Percentiles rank a stretch among this genome's conserved stretches.
phyloP scores from a whole-genome alignment of 1,140 invertebrate genomes.

The Bombus superbus region DNA sequence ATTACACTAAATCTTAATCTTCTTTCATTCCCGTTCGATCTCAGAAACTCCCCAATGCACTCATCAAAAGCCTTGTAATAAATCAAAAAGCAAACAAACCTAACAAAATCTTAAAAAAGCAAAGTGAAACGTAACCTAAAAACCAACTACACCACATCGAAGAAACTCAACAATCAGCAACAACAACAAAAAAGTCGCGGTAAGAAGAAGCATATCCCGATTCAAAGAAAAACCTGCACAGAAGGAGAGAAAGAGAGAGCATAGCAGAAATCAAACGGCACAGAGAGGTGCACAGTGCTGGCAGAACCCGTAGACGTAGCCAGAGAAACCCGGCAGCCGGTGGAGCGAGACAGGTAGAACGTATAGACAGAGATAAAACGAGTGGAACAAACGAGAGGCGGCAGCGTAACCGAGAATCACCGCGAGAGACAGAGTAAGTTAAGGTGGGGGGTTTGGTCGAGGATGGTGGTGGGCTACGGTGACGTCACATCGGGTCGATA shows the following conservation, averaged over 20 bases:
- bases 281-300: neutral
- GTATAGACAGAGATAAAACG: neutral
- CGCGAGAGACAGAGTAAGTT: slow-evolving; percentile 23
- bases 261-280: neutral
- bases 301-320: neutral
- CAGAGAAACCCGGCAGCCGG: neutral
- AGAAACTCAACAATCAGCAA: neutral
- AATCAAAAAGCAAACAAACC: neutral
- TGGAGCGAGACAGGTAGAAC: slow-evolving; percentile 1
- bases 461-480: slow-evolving; percentile 53
- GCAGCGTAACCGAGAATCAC: slow-evolving; percentile 31
- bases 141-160: neutral
- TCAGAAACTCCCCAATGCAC: neutral
- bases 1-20: neutral
- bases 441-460: neutral
- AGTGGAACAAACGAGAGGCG: neutral
- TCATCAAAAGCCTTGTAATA: no score
- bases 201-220: neutral
- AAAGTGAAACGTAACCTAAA: neutral
- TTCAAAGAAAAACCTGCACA: neutral
- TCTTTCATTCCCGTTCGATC: neutral
- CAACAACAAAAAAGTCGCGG: neutral
- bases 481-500: slow-evolving; percentile 81
- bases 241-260: neutral
- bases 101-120: neutral